Evolutionary conservation across 2,888 invertebrate genomes (phyloP).

Genomic region (Cotesia congregata): DNA sequence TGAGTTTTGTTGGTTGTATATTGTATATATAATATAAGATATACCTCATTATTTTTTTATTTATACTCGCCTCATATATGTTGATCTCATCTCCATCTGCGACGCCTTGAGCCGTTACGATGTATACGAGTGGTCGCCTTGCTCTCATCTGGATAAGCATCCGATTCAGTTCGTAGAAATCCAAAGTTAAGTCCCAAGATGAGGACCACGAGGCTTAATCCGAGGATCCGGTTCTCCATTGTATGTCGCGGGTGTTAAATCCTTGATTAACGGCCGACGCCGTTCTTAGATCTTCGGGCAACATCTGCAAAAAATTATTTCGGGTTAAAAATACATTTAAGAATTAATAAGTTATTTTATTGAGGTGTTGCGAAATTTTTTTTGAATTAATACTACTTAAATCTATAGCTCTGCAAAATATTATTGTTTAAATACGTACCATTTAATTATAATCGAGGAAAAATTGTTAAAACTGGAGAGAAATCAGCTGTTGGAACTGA

Average conservation of each 20-base stretch:
- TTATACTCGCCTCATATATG: neutral
- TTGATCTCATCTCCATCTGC: slow-evolving; percentile 41
- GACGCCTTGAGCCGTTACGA: slow-evolving; percentile 44
- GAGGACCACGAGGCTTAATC: slow-evolving; percentile 49
- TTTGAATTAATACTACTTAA: too few species aligned
- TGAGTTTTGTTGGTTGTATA: neutral
- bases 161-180: slow-evolving; percentile 37
- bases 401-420: too few species aligned
- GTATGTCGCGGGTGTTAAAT: slow-evolving; percentile 37
- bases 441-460: too few species aligned
- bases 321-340: too few species aligned
- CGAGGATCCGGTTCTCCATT: slow-evolving; percentile 64
- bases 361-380: too few species aligned
- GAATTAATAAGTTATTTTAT: too few species aligned
- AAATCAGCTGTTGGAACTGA: too few species aligned
- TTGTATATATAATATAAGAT: neutral
- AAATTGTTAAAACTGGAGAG: too few species aligned
- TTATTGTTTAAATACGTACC: too few species aligned
- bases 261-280: slow-evolving; percentile 37
- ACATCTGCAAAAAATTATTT: slow-evolving; percentile 11
- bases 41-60: slow-evolving; percentile 6
- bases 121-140: slow-evolving; percentile 45
- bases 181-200: slow-evolving; percentile 6
- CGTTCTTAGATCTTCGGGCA: neutral
- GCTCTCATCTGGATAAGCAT: too few species aligned